Evolutionary conservation across 2,797 vertebrate genomes (phyloP).

Genomic region (Platyrinchus mystaceus): DNA sequence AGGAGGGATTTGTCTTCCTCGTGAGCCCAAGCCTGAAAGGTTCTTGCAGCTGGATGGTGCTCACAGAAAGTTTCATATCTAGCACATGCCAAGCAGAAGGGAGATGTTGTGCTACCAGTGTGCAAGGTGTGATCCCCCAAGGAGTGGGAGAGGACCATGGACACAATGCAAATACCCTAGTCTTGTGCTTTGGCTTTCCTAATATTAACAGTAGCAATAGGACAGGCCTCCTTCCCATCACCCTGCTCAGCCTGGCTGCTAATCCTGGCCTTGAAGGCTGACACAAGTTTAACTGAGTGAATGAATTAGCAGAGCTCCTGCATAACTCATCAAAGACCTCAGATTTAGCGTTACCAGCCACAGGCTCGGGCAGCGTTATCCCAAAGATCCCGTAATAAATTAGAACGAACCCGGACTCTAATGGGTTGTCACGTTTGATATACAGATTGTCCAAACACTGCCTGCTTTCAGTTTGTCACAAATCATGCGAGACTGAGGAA

Average conservation of each 20-base stretch:
- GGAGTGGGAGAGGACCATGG: too few relatives aligned
- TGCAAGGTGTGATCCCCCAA: not conserved
- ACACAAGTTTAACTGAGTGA: not conserved
- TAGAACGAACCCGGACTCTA: not conserved
- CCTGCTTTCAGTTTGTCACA: not conserved
- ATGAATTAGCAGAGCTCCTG: not conserved
- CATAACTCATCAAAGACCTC: not conserved
- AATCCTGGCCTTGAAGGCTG: not conserved
- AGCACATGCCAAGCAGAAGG: not conserved
- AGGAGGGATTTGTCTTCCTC: not conserved
- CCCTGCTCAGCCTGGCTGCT: not conserved
- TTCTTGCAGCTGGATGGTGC: not conserved
- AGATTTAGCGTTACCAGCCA: not conserved
- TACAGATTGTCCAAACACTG: not conserved
- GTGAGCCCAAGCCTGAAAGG: not conserved
- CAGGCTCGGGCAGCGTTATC: not conserved
- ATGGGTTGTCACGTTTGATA: not conserved
- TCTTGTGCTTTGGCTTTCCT: not conserved
- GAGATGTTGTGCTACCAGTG: not conserved
- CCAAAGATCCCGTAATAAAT: not conserved
- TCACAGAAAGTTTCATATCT: not conserved
- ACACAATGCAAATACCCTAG: not conserved
- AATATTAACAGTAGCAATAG: rapidly evolving
- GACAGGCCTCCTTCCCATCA: not conserved
- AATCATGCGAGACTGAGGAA: not conserved